phyloP scores from a whole-genome alignment of 2,888 invertebrate genomes.

The Xestoiulus laeticollis region DNA sequence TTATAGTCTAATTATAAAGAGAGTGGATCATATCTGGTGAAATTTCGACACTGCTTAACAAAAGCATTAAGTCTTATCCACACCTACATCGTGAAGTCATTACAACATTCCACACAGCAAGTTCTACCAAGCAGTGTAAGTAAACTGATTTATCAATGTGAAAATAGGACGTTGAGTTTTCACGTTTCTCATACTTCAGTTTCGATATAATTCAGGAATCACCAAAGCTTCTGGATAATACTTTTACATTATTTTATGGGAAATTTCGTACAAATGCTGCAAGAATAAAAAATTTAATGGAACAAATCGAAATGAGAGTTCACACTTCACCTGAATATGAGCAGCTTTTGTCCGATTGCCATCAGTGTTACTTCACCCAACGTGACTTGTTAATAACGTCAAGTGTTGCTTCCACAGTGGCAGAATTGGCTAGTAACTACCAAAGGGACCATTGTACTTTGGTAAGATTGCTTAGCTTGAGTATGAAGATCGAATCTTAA shows the following conservation, averaged over 20 bases:
- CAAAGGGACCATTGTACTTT: conserved; percentile 80
- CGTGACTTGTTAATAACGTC: conserved; percentile 75
- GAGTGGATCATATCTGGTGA: conserved; percentile 79
- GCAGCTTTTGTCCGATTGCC: conserved; percentile 78
- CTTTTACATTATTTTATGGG: conserved; percentile 87
- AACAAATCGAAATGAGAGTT: conserved; percentile 81
- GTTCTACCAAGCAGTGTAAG: conserved; percentile 64
- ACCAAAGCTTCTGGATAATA: conserved; percentile 63
- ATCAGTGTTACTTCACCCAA: conserved; percentile 82
- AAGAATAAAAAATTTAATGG: conserved; percentile 81
- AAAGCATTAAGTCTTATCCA: conserved; percentile 82
- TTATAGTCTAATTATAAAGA: conserved; percentile 84
- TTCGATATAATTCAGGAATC: conserved; percentile 59
- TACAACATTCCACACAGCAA: conserved; percentile 82
- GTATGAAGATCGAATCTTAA: background rate
- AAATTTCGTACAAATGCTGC: conserved; percentile 94
- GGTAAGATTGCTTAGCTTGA: conserved; percentile 64
- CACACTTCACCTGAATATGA: conserved; percentile 80
- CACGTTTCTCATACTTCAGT: background rate
- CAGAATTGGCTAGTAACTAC: conserved; percentile 71
- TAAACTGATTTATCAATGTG: conserved; percentile 49
- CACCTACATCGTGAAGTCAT: conserved; percentile 78
- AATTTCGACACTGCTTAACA: conserved; percentile 84
- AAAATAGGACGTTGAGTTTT: background rate
- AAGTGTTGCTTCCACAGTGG: conserved; percentile 76